Percentiles rank a stretch among this genome's conserved stretches.
Conservation (phyloP, 2,888 invertebrate species). For the Iphiclides podalirius region DNA sequence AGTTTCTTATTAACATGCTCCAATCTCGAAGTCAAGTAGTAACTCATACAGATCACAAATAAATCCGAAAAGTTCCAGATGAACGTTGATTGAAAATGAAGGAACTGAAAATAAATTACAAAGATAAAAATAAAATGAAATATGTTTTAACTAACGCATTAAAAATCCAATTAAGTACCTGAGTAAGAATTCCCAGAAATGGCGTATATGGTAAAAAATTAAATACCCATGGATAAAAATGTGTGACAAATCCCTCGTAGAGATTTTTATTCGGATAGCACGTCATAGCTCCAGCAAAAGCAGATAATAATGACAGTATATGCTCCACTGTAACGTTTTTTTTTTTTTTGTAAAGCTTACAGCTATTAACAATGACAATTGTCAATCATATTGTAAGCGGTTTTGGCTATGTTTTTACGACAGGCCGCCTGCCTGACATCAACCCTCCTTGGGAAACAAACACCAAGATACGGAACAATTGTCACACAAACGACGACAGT, state of each 20-base stretch:
- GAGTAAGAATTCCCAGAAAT: slow-evolving; percentile 51
- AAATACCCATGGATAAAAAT: slow-evolving; percentile 68
- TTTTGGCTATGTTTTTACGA: no score
- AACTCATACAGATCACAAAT: slow-evolving; percentile 85
- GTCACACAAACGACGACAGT: no score
- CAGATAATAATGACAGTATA: slow-evolving; percentile 55
- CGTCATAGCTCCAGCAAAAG: slow-evolving; percentile 48
- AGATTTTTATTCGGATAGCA: slow-evolving; percentile 40
- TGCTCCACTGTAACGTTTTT: slow-evolving; percentile 57
- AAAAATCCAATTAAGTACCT: slow-evolving; percentile 46
- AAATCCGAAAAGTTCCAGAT: slow-evolving; percentile 87
- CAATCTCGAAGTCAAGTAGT: slow-evolving; percentile 83
- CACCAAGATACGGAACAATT: no score
- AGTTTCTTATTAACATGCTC: slow-evolving; percentile 79
- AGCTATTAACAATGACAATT: no score
- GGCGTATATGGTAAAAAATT: slow-evolving; percentile 51
- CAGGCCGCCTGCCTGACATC: no score
- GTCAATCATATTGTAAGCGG: no score
- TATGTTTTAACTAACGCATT: neutral
- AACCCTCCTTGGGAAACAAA: no score
- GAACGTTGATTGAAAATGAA: slow-evolving; percentile 84
- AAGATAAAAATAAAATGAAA: neutral
- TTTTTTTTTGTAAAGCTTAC: no score
- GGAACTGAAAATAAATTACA: slow-evolving; percentile 52
- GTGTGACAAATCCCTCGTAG: slow-evolving; percentile 54